Conservation (phyloP, 2,797 vertebrate genomes). For the Tapera naevia region DNA sequence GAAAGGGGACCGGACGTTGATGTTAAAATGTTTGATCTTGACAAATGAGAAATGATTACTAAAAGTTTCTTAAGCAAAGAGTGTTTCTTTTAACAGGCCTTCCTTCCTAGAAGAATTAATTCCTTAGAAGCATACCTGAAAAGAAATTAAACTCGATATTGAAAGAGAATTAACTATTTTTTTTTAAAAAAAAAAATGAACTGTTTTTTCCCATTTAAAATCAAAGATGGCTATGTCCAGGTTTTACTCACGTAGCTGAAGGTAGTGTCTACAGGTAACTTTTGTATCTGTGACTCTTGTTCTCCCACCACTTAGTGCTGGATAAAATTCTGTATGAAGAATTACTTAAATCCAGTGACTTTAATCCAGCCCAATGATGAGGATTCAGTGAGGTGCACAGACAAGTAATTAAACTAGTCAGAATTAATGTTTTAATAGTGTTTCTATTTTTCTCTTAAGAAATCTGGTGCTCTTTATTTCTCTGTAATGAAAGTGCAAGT, state of each 20-base stretch:
- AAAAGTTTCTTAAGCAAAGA: not conserved
- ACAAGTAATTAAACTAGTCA: conserved; percentile 52
- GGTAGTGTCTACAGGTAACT: not conserved
- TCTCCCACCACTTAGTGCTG: not conserved
- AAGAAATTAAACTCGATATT: not conserved
- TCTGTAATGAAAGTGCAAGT: not conserved
- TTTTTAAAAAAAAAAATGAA: not conserved
- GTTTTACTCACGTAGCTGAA: not conserved
- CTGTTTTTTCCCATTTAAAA: not conserved
- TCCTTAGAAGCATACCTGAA: not conserved
- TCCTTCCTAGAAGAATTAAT: not conserved
- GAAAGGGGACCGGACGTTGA: not conserved
- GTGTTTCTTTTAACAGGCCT: not conserved
- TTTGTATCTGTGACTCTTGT: not conserved
- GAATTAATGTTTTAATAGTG: conserved; percentile 29
- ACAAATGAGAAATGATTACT: not conserved
- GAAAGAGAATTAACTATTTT: not conserved
- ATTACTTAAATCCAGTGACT: conserved; percentile 7
- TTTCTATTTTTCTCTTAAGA: conserved; percentile 12
- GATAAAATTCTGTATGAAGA: not conserved
- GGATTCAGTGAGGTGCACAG: conserved; percentile 9
- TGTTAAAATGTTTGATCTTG: not conserved
- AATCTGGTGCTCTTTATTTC: conserved; percentile 21
- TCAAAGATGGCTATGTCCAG: not conserved
- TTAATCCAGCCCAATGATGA: not conserved